phyloP scores from a whole-genome alignment of 2,888 invertebrate genomes.

The Scaptomyza parva region DNA sequence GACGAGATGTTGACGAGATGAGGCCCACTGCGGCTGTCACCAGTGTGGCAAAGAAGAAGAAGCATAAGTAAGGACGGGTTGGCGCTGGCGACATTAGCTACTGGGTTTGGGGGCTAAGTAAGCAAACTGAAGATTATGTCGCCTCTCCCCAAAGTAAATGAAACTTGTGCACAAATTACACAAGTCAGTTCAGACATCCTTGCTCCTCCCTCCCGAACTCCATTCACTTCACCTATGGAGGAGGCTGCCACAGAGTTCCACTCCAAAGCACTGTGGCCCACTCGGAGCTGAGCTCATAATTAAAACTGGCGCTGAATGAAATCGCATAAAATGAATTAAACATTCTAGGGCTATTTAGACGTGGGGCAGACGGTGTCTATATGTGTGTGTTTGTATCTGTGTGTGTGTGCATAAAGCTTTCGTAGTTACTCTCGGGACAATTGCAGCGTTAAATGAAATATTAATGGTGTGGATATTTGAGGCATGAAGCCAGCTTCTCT shows the following conservation, averaged over 20 bases:
- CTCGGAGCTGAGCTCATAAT: constrained; percentile 63
- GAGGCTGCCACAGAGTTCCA: constrained; percentile 31
- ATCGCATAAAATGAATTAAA: constrained; percentile 81
- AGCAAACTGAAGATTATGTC: constrained; percentile 75
- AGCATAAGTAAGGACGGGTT: not conserved
- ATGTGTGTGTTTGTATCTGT: constrained; percentile 10
- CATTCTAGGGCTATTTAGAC: constrained; percentile 78
- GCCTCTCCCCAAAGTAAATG: constrained; percentile 73
- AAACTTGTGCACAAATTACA: constrained; percentile 80
- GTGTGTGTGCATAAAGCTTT: constrained; percentile 6
- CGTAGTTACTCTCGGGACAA: constrained; percentile 72
- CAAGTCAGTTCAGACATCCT: constrained; percentile 75
- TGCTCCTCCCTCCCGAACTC: constrained; percentile 3
- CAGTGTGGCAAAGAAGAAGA: constrained; percentile 7
- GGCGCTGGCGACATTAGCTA: constrained; percentile 51
- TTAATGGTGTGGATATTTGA: constrained; percentile 69
- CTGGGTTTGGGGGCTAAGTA: constrained; percentile 48
- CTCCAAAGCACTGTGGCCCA: constrained; percentile 4
- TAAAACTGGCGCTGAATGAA: constrained; percentile 79
- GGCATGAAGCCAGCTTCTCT: constrained; percentile 49
- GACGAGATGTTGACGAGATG: constrained; percentile 22
- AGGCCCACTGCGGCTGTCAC: constrained; percentile 56
- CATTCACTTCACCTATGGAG: constrained; percentile 3
- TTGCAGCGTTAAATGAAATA: constrained; percentile 80
- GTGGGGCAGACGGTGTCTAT: constrained; percentile 19